phyloP scores from a whole-genome alignment of 2,113 vertebrate genomes.

The Nothoprocta perdicaria region DNA sequence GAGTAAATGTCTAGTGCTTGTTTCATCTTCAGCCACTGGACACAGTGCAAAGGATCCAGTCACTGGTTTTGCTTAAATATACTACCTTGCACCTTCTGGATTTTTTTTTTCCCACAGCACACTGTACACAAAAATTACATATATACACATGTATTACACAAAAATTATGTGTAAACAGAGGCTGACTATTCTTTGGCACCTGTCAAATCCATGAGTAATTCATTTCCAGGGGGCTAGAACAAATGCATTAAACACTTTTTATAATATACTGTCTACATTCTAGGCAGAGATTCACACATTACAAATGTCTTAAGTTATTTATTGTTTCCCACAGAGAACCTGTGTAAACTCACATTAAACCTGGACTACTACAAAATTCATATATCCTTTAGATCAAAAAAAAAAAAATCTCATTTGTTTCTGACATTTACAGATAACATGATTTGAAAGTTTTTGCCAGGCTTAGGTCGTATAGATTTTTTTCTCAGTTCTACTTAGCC shows the following conservation, averaged over 20 bases:
- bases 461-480: fast-evolving
- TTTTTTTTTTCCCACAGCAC: background rate
- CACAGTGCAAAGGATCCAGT: background rate
- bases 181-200: background rate
- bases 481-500: background rate
- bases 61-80: background rate
- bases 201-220: background rate
- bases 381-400: background rate
- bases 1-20: background rate
- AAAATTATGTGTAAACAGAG: background rate
- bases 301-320: background rate
- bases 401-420: background rate
- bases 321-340: background rate
- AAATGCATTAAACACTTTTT: background rate
- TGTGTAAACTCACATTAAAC: background rate
- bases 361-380: background rate
- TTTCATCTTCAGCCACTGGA: background rate
- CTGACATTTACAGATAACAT: background rate
- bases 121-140: background rate
- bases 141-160: background rate
- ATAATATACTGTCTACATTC: background rate
- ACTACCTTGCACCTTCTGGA: background rate
- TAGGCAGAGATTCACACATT: background rate
- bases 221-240: background rate
- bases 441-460: background rate